Evolutionary conservation across 2,113 vertebrate genomes (phyloP).

Genomic region (Haplotaxodon microlepis): DNA sequence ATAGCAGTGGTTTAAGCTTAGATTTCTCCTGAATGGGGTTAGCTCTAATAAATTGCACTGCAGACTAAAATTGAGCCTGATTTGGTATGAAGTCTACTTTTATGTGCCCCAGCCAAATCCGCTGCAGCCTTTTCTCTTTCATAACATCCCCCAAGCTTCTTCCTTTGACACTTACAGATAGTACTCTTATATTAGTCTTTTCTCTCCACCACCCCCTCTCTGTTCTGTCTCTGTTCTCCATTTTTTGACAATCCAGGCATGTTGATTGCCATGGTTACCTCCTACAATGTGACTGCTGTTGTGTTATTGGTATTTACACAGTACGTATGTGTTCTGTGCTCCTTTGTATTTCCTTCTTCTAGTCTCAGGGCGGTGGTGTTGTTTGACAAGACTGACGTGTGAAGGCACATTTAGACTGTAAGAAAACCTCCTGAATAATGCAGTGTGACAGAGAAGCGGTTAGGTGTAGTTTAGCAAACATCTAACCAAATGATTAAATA

Average conservation of each 20-base stretch:
- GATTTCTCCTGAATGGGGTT: not conserved
- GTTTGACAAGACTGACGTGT: slow-evolving; percentile 8
- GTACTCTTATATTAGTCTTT: not conserved
- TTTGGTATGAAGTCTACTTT: not conserved
- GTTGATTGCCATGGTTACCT: slow-evolving; percentile 42
- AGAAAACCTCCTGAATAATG: slow-evolving; percentile 33
- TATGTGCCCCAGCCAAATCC: not conserved
- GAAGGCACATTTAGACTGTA: not conserved
- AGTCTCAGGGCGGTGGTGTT: not conserved
- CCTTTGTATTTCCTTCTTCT: not conserved
- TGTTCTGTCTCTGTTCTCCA: not conserved
- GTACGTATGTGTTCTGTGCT: not conserved
- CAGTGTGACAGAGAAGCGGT: slow-evolving; percentile 22
- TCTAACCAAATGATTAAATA: slow-evolving; percentile 39
- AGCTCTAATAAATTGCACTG: not conserved
- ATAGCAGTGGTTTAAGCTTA: not conserved
- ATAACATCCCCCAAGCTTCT: not conserved
- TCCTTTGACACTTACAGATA: slow-evolving; percentile 20
- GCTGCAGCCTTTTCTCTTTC: not conserved
- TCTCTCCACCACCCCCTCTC: slow-evolving; percentile 15
- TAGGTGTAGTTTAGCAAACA: slow-evolving; percentile 45
- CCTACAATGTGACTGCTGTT: slow-evolving; percentile 6
- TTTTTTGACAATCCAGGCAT: slow-evolving; percentile 8
- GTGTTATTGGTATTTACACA: not conserved
- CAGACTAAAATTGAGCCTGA: not conserved